phyloP scores from a whole-genome alignment of 2,797 vertebrate species.

The Vespertilio murinus region DNA sequence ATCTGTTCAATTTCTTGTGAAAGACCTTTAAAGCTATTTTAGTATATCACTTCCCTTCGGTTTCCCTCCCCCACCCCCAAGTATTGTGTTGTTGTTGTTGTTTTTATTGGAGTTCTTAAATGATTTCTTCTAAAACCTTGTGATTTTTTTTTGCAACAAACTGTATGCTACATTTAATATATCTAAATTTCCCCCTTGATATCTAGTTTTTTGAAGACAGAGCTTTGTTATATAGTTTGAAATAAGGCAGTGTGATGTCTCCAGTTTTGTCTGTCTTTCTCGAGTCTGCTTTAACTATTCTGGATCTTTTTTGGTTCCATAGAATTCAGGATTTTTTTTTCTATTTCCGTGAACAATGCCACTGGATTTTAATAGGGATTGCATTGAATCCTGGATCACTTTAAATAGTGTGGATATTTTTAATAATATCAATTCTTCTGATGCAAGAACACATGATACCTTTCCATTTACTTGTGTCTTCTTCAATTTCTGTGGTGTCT shows the following conservation, averaged over 20 bases:
- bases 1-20: conserved; percentile 64
- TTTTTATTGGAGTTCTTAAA: not conserved
- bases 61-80: not conserved
- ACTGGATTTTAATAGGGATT: not conserved
- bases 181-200: not conserved
- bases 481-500: not conserved
- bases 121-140: conserved; percentile 11
- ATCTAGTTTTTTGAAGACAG: not conserved
- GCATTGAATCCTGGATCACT: not conserved
- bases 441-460: not conserved
- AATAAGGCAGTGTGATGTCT: not conserved
- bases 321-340: not conserved
- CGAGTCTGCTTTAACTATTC: not conserved
- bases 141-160: conserved; percentile 21
- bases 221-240: not conserved
- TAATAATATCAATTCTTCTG: not conserved
- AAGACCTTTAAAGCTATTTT: conserved; percentile 59
- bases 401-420: not conserved
- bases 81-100: not conserved
- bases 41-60: not conserved
- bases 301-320: not conserved
- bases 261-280: not conserved
- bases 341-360: not conserved
- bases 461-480: not conserved
- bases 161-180: not conserved